These are phyloP conservation scores for Cryptoprocta ferox DNA, from an alignment of 2,797 vertebrate genomes.

Conservation along the genomic window DNA sequence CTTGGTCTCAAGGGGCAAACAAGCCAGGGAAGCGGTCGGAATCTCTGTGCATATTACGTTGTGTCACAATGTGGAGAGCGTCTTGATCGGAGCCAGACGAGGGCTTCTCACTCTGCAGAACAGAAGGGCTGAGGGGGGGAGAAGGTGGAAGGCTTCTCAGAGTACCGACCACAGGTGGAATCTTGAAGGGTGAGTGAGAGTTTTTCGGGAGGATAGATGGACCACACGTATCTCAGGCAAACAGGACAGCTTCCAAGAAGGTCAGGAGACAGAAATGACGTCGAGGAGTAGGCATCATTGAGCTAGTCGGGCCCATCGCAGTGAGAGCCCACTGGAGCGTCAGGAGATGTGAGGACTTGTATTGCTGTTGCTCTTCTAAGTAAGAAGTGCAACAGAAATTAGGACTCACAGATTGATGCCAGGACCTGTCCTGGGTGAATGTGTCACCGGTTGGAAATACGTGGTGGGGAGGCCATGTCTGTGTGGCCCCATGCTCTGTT, in stretches of 20 bases:
- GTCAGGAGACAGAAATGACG: background rate
- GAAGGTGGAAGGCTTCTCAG: background rate
- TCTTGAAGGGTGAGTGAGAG: background rate
- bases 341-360: too few relatives aligned
- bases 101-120: background rate
- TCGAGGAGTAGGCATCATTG: background rate
- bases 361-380: background rate
- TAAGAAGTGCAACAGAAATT: background rate
- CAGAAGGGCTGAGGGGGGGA: background rate
- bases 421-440: background rate
- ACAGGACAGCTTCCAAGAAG: background rate
- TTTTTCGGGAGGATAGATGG: background rate
- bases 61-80: too few relatives aligned
- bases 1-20: background rate
- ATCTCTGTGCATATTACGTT: background rate
- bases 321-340: background rate
- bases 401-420: background rate
- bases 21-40: background rate
- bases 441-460: background rate
- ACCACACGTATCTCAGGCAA: background rate
- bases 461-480: background rate
- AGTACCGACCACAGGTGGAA: background rate
- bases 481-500: background rate
- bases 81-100: background rate
- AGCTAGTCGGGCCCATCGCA: background rate